A percentile compares a stretch with the other conserved stretches of the same genome.
phyloP scores from a whole-genome alignment of 2,113 vertebrate genomes.

The Rhinoptilus africanus region DNA sequence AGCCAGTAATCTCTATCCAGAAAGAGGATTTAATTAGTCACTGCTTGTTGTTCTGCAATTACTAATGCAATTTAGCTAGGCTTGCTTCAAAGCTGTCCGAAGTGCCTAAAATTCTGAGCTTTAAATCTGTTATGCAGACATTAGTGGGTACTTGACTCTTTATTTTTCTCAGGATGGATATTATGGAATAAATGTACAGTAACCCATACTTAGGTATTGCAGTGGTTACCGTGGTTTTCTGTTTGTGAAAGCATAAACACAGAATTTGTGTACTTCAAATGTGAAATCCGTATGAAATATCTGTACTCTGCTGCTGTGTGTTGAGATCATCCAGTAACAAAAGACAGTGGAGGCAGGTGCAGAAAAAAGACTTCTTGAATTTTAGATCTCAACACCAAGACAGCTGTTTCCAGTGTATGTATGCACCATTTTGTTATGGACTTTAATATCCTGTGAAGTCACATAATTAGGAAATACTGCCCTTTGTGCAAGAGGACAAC shows the following conservation, averaged over 20 bases:
- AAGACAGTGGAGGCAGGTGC: neutral
- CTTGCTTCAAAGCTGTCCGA: neutral
- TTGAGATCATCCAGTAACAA: neutral
- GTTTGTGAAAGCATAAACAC: neutral
- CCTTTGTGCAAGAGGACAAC: neutral
- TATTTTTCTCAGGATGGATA: neutral
- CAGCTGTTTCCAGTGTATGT: neutral
- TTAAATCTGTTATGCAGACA: neutral
- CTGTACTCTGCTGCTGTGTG: neutral
- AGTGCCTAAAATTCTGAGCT: neutral
- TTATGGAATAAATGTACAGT: neutral
- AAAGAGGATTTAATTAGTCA: slow-evolving; percentile 38
- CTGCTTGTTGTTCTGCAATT: slow-evolving; percentile 6
- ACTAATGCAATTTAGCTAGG: neutral
- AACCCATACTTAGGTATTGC: neutral
- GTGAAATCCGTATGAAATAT: neutral
- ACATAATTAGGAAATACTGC: neutral
- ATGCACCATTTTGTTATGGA: neutral
- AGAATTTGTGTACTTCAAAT: neutral
- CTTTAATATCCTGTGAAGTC: neutral
- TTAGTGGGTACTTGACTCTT: neutral
- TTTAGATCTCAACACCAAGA: neutral
- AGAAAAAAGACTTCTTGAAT: neutral
- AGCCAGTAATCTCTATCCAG: slow-evolving; percentile 4
- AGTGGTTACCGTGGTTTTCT: neutral